These are phyloP conservation scores for Myxocyprinus asiaticus DNA, from an alignment of 2,113 vertebrate genomes.

Conservation along the genomic window DNA sequence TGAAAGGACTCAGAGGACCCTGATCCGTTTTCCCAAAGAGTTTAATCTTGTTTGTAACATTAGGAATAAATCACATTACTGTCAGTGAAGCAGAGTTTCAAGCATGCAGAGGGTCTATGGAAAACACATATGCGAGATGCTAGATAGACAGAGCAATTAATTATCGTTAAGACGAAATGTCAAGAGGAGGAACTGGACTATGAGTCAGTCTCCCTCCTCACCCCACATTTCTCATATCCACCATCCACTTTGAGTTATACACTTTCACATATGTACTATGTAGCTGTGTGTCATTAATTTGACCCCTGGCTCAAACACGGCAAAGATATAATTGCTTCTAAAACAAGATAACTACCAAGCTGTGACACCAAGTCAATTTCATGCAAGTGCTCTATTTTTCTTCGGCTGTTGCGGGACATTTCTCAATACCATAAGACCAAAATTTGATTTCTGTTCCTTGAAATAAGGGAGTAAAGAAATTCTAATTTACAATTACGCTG, in stretches of 20 bases:
- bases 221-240: background rate
- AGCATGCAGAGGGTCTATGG: conserved; percentile 48
- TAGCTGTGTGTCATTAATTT: conserved; percentile 26
- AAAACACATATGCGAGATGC: conserved; percentile 51
- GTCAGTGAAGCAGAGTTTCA: conserved; percentile 45
- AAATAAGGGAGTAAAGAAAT: background rate
- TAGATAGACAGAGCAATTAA: conserved; percentile 53
- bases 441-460: conserved; percentile 20
- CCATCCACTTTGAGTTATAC: background rate
- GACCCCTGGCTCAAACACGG: conserved; percentile 39
- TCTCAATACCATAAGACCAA: conserved; percentile 2
- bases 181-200: conserved; percentile 43
- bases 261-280: conserved; percentile 19
- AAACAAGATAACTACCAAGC: conserved; percentile 45
- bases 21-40: conserved; percentile 41
- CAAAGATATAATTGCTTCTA: conserved; percentile 36
- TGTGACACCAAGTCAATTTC: conserved; percentile 31
- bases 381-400: conserved; percentile 34
- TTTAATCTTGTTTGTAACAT: conserved; percentile 57
- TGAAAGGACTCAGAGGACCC: conserved; percentile 34
- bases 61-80: conserved; percentile 56
- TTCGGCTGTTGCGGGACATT: conserved; percentile 20
- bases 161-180: conserved; percentile 56
- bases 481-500: conserved; percentile 40
- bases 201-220: conserved; percentile 21